Conservation (phyloP, 2,797 vertebrate species). For the Rousettus madagascariensis region DNA sequence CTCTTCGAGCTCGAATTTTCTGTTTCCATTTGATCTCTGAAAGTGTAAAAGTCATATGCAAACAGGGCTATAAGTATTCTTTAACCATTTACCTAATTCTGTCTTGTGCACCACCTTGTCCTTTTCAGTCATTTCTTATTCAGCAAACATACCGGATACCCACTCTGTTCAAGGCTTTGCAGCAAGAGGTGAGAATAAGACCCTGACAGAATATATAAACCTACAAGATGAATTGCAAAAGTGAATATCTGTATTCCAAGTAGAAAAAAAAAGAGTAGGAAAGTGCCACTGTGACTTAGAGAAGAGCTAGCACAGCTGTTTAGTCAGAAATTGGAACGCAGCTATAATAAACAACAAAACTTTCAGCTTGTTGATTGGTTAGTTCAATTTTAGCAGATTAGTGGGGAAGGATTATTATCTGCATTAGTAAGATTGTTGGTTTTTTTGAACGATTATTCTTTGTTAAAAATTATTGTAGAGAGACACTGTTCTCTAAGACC, state of each 20-base stretch:
- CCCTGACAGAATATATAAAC: not conserved
- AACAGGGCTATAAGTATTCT: not conserved
- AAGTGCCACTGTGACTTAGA: not conserved
- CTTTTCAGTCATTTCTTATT: not conserved
- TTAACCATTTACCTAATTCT: not conserved
- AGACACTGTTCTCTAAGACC: not conserved
- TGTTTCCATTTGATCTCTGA: not conserved
- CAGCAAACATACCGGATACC: not conserved
- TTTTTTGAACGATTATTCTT: not conserved
- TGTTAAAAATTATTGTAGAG: not conserved
- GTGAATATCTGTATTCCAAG: not conserved
- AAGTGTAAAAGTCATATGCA: not conserved
- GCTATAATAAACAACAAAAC: not conserved
- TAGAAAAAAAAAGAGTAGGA: not conserved
- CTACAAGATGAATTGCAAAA: not conserved
- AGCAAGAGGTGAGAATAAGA: not conserved
- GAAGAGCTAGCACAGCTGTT: not conserved
- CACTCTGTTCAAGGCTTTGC: not conserved
- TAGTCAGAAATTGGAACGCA: not conserved
- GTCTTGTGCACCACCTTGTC: too few species aligned
- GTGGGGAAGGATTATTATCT: not conserved
- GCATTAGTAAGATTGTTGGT: not conserved
- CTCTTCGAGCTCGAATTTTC: not conserved
- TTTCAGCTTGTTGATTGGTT: not conserved
- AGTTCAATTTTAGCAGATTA: not conserved